Conservation (phyloP, 1,140 invertebrate species). For the Drosophila azteca region DNA sequence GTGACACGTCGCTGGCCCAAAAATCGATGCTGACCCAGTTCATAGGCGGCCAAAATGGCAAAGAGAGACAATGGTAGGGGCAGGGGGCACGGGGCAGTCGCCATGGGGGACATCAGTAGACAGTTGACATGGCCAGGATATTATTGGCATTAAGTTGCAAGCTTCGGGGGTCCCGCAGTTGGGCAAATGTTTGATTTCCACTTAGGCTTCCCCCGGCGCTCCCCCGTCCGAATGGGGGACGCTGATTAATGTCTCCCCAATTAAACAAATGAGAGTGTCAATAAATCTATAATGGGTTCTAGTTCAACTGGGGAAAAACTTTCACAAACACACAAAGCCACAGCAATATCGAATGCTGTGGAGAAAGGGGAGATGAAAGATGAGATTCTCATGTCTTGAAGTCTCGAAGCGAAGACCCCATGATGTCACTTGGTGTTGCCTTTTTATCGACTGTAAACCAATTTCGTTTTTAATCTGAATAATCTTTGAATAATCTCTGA, state of each 20-base stretch:
- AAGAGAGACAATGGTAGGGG: constrained; percentile 24
- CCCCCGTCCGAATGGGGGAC: constrained; percentile 26
- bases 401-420: neutral
- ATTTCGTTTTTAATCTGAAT: constrained; percentile 41
- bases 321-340: constrained; percentile 36
- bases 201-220: too few species aligned
- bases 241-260: constrained; percentile 70
- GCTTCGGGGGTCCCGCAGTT: constrained; percentile 32
- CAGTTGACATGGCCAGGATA: constrained; percentile 50
- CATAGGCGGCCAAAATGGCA: constrained; percentile 39
- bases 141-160: constrained; percentile 78
- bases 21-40: constrained; percentile 81
- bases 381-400: too few species aligned
- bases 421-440: constrained; percentile 33
- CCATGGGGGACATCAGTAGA: constrained; percentile 12
- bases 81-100: neutral
- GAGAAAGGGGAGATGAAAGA: too few species aligned
- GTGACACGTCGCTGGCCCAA: constrained; percentile 70
- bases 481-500: constrained; percentile 23
- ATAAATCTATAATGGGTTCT: constrained; percentile 56
- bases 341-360: too few species aligned
- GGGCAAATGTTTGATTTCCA: constrained; percentile 76
- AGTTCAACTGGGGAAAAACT: constrained; percentile 11
- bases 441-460: constrained; percentile 14
- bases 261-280: constrained; percentile 62